These are phyloP conservation scores for Ceyx cyanopectus DNA, from an alignment of 2,113 vertebrate genomes.

Conservation along the genomic window DNA sequence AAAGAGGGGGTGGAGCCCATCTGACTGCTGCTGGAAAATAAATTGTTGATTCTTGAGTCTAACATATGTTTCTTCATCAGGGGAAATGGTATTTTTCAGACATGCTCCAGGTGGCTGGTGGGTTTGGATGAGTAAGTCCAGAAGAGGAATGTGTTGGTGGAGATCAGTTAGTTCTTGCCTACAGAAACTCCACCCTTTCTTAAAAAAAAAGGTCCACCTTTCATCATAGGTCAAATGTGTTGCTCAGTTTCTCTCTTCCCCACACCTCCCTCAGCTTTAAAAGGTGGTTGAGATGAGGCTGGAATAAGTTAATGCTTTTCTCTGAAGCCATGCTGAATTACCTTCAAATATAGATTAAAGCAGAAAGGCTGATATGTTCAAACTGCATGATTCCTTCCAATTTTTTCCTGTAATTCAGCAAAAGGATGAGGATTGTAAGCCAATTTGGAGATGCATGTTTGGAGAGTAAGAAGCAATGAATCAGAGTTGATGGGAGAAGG, in stretches of 20 bases:
- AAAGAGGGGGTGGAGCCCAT: background rate
- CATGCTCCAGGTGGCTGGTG: background rate
- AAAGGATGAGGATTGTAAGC: background rate
- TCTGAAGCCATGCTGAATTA: background rate
- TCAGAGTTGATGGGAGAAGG: background rate
- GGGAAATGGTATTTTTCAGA: conserved; percentile 21
- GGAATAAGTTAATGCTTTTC: background rate
- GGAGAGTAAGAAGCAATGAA: background rate
- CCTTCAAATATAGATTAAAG: background rate
- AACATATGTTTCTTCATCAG: background rate
- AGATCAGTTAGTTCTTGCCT: background rate
- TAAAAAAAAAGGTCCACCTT: background rate
- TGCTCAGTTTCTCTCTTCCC: background rate
- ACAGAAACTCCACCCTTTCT: background rate
- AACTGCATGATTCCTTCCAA: background rate
- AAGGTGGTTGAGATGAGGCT: background rate
- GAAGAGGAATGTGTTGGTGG: background rate
- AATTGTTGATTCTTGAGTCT: background rate
- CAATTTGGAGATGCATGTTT: background rate
- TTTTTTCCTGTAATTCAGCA: background rate
- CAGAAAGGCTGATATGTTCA: background rate
- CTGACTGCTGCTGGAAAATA: conserved; percentile 6
- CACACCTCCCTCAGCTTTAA: background rate
- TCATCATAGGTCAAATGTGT: background rate
- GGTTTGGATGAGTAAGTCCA: conserved; percentile 26